Evolutionary conservation across 2,888 invertebrate genomes (phyloP).

Genomic region (Eulithis testata): DNA sequence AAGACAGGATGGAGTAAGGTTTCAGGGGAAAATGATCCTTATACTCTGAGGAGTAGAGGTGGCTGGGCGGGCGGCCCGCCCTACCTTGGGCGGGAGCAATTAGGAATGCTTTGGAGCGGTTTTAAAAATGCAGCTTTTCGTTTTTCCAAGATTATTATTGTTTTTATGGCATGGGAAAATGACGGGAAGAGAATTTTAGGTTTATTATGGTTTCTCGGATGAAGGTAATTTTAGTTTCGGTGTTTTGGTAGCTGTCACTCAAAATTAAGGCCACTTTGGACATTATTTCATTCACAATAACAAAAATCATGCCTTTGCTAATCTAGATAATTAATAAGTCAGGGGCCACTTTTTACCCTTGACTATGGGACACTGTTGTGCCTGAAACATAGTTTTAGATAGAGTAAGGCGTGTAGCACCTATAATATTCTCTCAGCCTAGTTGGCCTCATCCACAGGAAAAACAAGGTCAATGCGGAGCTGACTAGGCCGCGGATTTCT

Average conservation of each 20-base stretch:
- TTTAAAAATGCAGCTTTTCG: constrained; percentile 69
- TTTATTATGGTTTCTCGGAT: constrained; percentile 2
- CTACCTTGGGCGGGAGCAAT: constrained; percentile 77
- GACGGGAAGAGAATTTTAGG: constrained; percentile 27
- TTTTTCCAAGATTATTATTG: constrained; percentile 57
- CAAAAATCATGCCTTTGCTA: no score
- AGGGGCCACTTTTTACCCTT: no score
- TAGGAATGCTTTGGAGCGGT: constrained; percentile 64
- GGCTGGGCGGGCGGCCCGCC: constrained; percentile 71
- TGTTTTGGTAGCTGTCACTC: background rate
- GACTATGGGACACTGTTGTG: no score
- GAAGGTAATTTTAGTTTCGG: background rate
- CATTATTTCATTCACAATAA: no score
- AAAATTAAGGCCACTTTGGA: background rate
- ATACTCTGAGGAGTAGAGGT: constrained; percentile 54
- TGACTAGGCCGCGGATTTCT: no score
- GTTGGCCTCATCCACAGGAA: no score
- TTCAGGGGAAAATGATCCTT: constrained; percentile 67
- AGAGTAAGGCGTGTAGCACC: no score
- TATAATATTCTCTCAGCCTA: no score
- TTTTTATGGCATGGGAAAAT: constrained; percentile 39
- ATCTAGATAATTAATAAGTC: no score
- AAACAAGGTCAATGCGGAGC: no score
- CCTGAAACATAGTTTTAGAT: no score
- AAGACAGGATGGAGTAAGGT: constrained; percentile 72